Percentiles rank a stretch among this genome's conserved stretches.
These are phyloP conservation scores for Anastatus disparis DNA, from an alignment of 1,140 invertebrate species.

Conservation along the genomic window DNA sequence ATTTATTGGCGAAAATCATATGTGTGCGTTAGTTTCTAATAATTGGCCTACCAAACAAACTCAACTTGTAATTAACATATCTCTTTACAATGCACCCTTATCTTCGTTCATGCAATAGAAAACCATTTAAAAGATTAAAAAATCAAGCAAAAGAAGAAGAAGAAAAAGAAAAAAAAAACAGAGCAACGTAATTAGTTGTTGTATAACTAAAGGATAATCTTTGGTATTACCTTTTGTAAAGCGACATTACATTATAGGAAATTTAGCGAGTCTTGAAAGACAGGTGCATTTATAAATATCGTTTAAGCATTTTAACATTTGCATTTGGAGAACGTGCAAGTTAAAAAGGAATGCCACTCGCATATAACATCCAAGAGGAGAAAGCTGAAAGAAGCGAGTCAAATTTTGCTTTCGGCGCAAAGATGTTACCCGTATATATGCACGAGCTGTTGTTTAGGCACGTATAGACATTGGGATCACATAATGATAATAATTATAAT, in stretches of 20 bases:
- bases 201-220: slow-evolving; percentile 7
- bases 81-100: background rate
- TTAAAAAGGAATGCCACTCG: too few species aligned
- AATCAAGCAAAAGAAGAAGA: too few species aligned
- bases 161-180: background rate
- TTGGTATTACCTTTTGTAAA: background rate
- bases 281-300: background rate
- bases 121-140: too few species aligned
- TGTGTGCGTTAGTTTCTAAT: background rate
- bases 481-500: too few species aligned
- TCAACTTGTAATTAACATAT: slow-evolving; percentile 24
- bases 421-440: too few species aligned
- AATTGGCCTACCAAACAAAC: background rate
- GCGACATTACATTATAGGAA: background rate
- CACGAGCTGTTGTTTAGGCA: too few species aligned
- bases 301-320: background rate
- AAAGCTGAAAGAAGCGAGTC: too few species aligned
- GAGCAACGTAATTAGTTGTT: background rate
- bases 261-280: background rate
- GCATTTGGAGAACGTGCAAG: too few species aligned
- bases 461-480: too few species aligned
- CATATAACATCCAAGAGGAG: too few species aligned
- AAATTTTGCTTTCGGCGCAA: too few species aligned
- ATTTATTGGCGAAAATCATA: slow-evolving; percentile 7
- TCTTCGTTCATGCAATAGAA: background rate